A percentile compares a stretch with the other conserved stretches of the same genome.
Evolutionary conservation across 1,140 invertebrate species (phyloP).

Genomic region (honey bee (Apis mellifera)): Amel_HAv3.1 CM009933.2:12173501-12174000

Average conservation of each 20-base stretch:
- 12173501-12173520: slow-evolving; percentile 43
- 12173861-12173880: slow-evolving; percentile 80
- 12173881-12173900: slow-evolving; percentile 79
- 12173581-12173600: slow-evolving; percentile 46
- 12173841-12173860: slow-evolving; percentile 78
- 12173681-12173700: slow-evolving; percentile 64
- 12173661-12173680: slow-evolving; percentile 81
- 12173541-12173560: slow-evolving; percentile 20
- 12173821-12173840: slow-evolving; percentile 78
- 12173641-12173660: slow-evolving; percentile 82
- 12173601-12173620: slow-evolving; percentile 76
- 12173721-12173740: slow-evolving; percentile 67
- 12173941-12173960: slow-evolving; percentile 58
- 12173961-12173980: slow-evolving; percentile 73
- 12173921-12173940: slow-evolving; percentile 80
- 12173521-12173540: slow-evolving; percentile 42
- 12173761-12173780: slow-evolving; percentile 86
- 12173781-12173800: slow-evolving; percentile 83
- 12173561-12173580: background rate
- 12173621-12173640: slow-evolving; percentile 82
- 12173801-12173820: slow-evolving; percentile 79
- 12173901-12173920: slow-evolving; percentile 70
- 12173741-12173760: slow-evolving; percentile 85
- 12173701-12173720: slow-evolving; percentile 62
- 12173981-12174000: slow-evolving; percentile 72